Conservation (phyloP, 1,140 invertebrate genomes). For the Zeugodacus cucurbitae region DNA sequence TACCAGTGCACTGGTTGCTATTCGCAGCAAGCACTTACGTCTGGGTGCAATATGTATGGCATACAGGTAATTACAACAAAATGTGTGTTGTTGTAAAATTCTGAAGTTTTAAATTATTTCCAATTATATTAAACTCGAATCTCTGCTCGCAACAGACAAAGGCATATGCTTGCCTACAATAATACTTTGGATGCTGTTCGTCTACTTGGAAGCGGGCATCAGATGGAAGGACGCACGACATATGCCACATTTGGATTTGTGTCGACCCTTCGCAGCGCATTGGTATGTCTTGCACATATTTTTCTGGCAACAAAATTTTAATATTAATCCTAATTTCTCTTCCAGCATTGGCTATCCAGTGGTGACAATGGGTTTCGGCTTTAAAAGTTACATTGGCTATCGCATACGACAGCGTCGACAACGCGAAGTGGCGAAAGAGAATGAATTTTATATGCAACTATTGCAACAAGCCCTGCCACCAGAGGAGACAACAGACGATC, state of each 20-base stretch:
- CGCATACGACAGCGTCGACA: conserved; percentile 92
- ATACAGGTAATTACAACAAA: conserved; percentile 79
- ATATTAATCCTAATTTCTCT: neutral
- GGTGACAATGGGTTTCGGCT: conserved; percentile 95
- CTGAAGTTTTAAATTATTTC: neutral
- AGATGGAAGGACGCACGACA: conserved; percentile 87
- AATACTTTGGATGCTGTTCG: conserved; percentile 93
- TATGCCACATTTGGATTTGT: conserved; percentile 92
- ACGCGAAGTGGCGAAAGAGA: conserved; percentile 93
- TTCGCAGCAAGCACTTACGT: conserved; percentile 98
- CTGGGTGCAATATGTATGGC: conserved; percentile 99
- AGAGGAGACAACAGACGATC: conserved; percentile 65
- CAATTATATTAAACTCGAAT: conserved; percentile 29
- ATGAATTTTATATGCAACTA: conserved; percentile 95
- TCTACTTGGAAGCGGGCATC: conserved; percentile 94
- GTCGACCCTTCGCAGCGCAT: conserved; percentile 97
- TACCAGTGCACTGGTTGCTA: conserved; percentile 97
- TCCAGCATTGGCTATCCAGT: conserved; percentile 95
- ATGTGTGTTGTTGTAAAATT: neutral
- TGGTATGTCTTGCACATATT: conserved; percentile 79
- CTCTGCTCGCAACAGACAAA: conserved; percentile 74
- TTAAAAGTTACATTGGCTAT: conserved; percentile 94
- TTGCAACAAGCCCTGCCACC: conserved; percentile 90
- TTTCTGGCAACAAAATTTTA: neutral
- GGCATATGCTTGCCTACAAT: conserved; percentile 95